Base-by-base conservation (phyloP, 2,797 vertebrate genomes). In the Esox lucius region DNA sequence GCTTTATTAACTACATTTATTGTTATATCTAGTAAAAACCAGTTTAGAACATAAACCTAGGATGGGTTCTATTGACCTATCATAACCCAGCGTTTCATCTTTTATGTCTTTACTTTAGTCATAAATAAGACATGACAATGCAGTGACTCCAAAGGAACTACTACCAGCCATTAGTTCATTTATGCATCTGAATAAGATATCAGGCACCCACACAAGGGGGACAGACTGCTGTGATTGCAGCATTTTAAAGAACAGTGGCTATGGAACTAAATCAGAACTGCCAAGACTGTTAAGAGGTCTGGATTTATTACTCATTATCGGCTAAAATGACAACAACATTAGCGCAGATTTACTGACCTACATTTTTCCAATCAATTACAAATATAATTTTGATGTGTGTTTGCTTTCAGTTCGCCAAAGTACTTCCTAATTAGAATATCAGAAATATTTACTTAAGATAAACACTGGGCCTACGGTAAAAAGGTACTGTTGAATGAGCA, bases 171-270 rank as follows among this genome's bases (percentile, higher is more conserved):
- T 74, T 84, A 74, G 78, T 83, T 88, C 82, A 86, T 74, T 87
- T 81, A 81, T 39, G 77, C 78, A 68, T 80, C 81, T 64, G 81
- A 82, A 85, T 84, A 86, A 87, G 87, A 87, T 79, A 84, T 90
- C 89, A 90, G 66, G 68, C 70, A 46, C 8, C 42, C 17, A 77
- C 79, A 51, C 82, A 80, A 68, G 79, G 3, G 73, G 78, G 78
- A 75, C 70, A 74, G 72, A 70, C 64, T 80, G 75, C 65, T 68
- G 79, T 61, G 56, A 22, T 19, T 78, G 83, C 85, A 77, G 81
- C 53, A 1, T 26, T 74, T 81, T 39, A 70, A 72, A 33, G 65
- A 49, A 28, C 75, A 75, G 69, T 82, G 70, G 79, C 81, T 39
- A 62, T 72, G 24, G 78, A 22, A 35, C 56, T 6, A 15, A 71